A percentile compares a stretch with the other conserved stretches of the same genome.
Conservation (phyloP, 2,797 vertebrate genomes). For the Eurystomus glaucurus region DNA sequence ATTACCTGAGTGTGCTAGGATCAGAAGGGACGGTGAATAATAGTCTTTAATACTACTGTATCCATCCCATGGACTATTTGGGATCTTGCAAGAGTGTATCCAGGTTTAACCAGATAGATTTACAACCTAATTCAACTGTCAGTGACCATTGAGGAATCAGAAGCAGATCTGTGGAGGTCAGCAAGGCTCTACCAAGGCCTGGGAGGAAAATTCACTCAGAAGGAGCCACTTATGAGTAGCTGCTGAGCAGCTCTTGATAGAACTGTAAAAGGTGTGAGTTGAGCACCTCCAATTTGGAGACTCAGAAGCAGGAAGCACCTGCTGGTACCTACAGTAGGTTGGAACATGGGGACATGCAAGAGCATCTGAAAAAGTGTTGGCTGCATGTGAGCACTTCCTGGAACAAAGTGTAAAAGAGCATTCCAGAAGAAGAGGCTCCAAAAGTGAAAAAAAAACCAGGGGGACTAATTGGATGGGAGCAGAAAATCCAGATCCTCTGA, state of each 20-base stretch:
- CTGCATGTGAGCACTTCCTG: neutral
- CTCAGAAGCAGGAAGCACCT: neutral
- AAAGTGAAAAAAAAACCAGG: neutral
- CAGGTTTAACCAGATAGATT: neutral
- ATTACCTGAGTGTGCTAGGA: rapidly evolving
- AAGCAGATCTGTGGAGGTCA: neutral
- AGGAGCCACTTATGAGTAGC: neutral
- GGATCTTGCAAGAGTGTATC: neutral
- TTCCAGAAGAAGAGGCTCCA: neutral
- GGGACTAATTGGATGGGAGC: neutral
- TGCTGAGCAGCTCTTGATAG: neutral
- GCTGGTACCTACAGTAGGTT: neutral
- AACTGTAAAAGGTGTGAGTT: neutral
- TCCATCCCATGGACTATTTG: neutral
- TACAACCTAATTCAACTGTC: neutral
- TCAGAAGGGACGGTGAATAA: neutral
- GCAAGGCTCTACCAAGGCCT: neutral
- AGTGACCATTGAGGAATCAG: neutral
- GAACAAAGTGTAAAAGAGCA: neutral
- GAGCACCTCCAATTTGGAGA: neutral
- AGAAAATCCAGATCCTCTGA: neutral
- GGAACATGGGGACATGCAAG: neutral
- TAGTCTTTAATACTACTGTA: neutral
- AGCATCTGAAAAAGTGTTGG: neutral
- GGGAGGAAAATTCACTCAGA: neutral